Conservation (phyloP, 64 coral and sea anemone species). For the Actinia tenebrosa region DNA sequence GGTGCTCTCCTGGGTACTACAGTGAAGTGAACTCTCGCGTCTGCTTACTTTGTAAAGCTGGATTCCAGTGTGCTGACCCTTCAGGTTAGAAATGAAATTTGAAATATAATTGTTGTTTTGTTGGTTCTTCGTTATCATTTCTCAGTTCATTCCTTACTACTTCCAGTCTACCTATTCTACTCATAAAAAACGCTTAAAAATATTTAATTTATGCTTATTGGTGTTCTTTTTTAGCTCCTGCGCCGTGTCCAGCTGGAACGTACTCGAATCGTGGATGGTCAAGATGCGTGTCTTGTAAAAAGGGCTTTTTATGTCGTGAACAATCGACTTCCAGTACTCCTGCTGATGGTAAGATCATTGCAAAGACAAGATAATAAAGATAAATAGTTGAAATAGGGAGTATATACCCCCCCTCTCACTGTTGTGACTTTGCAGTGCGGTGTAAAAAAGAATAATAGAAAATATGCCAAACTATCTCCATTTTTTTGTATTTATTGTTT, state of each 20-base stretch:
- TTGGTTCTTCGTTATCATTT: neutral
- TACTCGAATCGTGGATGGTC: slow-evolving; percentile 66
- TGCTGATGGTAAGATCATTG: slow-evolving; percentile 50
- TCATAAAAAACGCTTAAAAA: neutral
- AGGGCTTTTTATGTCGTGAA: slow-evolving; percentile 73
- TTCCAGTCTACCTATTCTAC: no score
- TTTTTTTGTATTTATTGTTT: neutral
- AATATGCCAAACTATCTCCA: neutral
- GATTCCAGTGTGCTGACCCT: slow-evolving; percentile 90
- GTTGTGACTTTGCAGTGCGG: no score
- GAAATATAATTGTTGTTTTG: neutral
- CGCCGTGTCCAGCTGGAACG: slow-evolving; percentile 76
- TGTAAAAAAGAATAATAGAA: no score
- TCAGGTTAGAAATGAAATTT: slow-evolving; percentile 36
- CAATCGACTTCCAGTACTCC: slow-evolving; percentile 78
- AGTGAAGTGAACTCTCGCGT: slow-evolving; percentile 81
- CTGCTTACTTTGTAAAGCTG: slow-evolving; percentile 83
- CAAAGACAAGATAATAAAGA: neutral
- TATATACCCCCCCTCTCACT: no score
- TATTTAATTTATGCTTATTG: neutral
- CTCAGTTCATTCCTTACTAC: neutral
- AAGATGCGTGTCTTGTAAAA: slow-evolving; percentile 68
- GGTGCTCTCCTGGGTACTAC: slow-evolving; percentile 74
- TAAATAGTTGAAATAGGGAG: no score
- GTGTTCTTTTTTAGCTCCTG: slow-evolving; percentile 40